Conservation (phyloP, 1,140 invertebrate genomes). For the Nixonia krombeini region DNA sequence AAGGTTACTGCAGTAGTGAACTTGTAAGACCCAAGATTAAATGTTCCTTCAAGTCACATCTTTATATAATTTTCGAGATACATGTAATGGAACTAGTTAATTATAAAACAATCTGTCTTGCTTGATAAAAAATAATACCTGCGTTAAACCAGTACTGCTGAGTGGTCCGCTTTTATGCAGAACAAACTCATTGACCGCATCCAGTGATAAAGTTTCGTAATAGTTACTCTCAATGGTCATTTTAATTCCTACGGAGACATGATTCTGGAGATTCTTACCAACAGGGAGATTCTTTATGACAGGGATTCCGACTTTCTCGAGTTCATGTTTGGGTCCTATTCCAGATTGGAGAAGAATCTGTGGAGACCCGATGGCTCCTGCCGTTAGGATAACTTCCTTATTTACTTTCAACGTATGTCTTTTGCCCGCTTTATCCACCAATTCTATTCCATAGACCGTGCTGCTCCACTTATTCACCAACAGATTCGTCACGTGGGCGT, state of each 20-base stretch:
- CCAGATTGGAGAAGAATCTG: conserved; percentile 80
- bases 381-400: conserved; percentile 78
- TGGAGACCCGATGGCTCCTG: conserved; percentile 79
- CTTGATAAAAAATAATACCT: conserved; percentile 40
- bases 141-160: conserved; percentile 69
- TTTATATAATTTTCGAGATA: background rate
- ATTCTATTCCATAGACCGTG: conserved; percentile 75
- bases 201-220: conserved; percentile 58
- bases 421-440: conserved; percentile 68
- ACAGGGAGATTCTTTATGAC: conserved; percentile 73
- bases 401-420: conserved; percentile 49
- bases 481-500: conserved; percentile 67
- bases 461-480: conserved; percentile 70
- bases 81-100: no score
- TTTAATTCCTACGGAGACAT: conserved; percentile 65
- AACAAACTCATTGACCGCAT: conserved; percentile 64
- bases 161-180: conserved; percentile 63
- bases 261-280: conserved; percentile 75
- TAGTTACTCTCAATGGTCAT: conserved; percentile 63
- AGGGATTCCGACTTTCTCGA: conserved; percentile 70
- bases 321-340: conserved; percentile 76
- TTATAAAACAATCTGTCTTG: no score
- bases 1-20: no score
- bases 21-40: no score
- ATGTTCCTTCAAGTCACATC: no score